Percentiles rank a stretch among this genome's conserved stretches.
Conservation (phyloP, 2,113 vertebrate species). For the Struthidea cinerea region DNA sequence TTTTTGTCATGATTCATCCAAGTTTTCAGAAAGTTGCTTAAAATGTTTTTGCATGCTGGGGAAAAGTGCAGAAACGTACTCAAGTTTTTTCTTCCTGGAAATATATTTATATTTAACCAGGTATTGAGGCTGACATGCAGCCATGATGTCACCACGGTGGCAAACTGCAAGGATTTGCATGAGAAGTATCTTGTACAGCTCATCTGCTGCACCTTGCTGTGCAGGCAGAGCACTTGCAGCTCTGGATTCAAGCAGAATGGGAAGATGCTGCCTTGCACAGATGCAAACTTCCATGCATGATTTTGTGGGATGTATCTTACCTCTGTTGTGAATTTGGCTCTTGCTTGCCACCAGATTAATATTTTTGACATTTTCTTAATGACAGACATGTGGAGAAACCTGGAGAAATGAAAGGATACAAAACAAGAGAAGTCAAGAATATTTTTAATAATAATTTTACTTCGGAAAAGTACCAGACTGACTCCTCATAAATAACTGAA, state of each 20-base stretch:
- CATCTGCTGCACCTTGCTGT: not conserved
- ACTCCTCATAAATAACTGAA: not conserved
- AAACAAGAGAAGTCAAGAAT: not conserved
- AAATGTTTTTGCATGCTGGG: not conserved
- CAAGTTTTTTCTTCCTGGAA: not conserved
- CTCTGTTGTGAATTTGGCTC: not conserved
- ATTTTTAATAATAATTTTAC: not conserved
- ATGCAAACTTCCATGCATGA: not conserved
- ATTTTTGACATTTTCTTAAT: not conserved
- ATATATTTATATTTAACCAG: not conserved
- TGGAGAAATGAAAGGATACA: not conserved
- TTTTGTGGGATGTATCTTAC: not conserved
- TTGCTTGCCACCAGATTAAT: not conserved
- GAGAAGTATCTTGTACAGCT: not conserved
- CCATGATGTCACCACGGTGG: not conserved
- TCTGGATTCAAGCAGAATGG: not conserved
- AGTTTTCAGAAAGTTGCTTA: not conserved
- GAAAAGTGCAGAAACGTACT: not conserved
- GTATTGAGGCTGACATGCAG: not conserved
- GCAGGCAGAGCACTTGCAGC: not conserved
- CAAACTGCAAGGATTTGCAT: not conserved
- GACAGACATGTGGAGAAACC: not conserved
- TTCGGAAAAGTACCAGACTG: not conserved
- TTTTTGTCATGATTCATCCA: not conserved
- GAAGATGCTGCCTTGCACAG: not conserved